phyloP scores from a whole-genome alignment of 2,113 vertebrate species.

The Upupa epops region DNA sequence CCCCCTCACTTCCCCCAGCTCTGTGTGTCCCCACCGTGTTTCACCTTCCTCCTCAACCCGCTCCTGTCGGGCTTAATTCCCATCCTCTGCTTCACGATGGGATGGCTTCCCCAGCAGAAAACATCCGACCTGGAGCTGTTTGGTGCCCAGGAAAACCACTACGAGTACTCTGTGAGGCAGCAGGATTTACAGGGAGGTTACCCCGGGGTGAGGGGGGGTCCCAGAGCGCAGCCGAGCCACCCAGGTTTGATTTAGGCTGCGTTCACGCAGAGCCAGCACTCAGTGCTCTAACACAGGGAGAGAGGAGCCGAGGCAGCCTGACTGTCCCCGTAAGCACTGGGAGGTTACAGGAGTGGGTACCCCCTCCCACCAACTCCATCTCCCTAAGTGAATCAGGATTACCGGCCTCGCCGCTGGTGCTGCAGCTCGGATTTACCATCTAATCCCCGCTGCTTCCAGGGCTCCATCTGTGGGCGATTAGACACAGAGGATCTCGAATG shows the following conservation, averaged over 20 bases:
- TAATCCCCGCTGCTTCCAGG: slow-evolving; percentile 24
- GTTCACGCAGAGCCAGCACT: not conserved
- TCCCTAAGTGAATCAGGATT: not conserved
- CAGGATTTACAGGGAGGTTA: too few relatives aligned
- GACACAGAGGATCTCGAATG: slow-evolving; percentile 18
- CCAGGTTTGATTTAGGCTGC: not conserved
- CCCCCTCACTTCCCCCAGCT: not conserved
- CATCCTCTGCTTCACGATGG: not conserved
- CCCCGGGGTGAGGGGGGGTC: not conserved
- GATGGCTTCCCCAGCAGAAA: too few relatives aligned
- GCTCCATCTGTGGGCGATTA: slow-evolving; percentile 37
- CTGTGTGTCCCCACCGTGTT: fast-evolving
- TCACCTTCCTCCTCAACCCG: not conserved
- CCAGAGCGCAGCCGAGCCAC: not conserved
- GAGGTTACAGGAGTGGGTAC: not conserved
- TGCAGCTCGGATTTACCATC: slow-evolving; percentile 24
- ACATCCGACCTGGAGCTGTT: too few relatives aligned
- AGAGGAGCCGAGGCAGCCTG: not conserved
- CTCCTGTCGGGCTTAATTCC: not conserved
- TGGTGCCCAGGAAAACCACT: too few relatives aligned
- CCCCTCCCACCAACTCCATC: too few relatives aligned
- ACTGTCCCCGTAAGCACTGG: not conserved
- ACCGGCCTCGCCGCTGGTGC: not conserved
- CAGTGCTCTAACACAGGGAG: not conserved
- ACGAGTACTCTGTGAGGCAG: not conserved